Conservation (phyloP, 2,113 vertebrate species). For the Calidris pugnax region DNA sequence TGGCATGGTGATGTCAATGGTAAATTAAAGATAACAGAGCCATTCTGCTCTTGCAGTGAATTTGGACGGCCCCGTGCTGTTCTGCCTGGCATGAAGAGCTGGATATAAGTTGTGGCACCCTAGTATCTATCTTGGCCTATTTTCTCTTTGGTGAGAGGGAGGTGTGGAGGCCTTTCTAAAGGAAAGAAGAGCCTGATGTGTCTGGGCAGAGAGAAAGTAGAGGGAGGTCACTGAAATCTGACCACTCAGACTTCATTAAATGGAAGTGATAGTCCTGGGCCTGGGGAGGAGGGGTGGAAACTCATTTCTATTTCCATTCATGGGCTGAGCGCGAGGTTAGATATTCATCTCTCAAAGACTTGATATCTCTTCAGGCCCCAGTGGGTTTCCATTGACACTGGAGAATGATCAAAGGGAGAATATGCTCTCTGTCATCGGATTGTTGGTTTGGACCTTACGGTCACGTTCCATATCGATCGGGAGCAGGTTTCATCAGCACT, state of each 20-base stretch:
- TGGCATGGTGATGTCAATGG: accelerated
- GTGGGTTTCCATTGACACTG: neutral
- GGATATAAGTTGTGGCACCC: neutral
- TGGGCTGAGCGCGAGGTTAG: neutral
- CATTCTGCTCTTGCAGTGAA: neutral
- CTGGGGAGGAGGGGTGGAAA: neutral
- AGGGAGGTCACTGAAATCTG: neutral
- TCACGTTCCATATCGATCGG: neutral
- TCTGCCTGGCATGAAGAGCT: neutral
- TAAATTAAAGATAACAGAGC: neutral
- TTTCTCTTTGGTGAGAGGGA: neutral
- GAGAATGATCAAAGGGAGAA: neutral
- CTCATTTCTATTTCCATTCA: neutral
- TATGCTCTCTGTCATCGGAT: neutral
- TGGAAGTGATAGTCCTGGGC: neutral
- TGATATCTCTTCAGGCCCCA: neutral
- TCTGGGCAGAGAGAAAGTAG: neutral
- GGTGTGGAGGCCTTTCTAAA: neutral
- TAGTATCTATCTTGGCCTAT: neutral
- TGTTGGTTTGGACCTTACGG: neutral
- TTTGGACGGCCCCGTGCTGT: neutral
- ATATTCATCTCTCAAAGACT: neutral
- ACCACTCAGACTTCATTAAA: neutral
- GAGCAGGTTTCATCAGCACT: neutral
- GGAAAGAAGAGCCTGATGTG: neutral